Percentiles rank a stretch among this genome's conserved stretches.
Conservation (phyloP, 2,888 invertebrate genomes). For the Eurois occulta region DNA sequence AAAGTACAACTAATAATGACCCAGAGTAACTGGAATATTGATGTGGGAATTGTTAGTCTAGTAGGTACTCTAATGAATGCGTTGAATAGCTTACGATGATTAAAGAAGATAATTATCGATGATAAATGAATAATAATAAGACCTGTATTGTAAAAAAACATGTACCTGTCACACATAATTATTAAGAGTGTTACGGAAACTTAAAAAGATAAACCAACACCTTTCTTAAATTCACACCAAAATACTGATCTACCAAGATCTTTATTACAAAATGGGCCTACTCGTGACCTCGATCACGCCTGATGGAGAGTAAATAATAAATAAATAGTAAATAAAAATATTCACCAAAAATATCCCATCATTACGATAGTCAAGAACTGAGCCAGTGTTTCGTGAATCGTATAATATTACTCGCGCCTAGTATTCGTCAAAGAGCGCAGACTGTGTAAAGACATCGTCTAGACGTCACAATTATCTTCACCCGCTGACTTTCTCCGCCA, state of each 20-base stretch:
- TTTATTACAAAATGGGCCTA: too few species aligned
- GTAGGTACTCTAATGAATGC: background rate
- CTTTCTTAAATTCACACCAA: background rate
- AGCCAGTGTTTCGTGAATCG: background rate
- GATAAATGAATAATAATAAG: background rate
- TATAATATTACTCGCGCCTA: constrained; percentile 6
- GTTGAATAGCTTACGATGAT: background rate
- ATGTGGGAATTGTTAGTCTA: background rate
- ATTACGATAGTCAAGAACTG: background rate
- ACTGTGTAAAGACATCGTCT: constrained; percentile 45
- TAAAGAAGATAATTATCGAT: background rate
- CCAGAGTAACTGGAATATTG: background rate
- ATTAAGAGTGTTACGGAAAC: background rate
- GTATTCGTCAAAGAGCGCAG: constrained; percentile 14
- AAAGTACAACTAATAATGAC: background rate
- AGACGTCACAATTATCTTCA: constrained; percentile 55
- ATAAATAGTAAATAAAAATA: too few species aligned
- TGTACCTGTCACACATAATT: too few species aligned
- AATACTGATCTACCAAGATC: background rate
- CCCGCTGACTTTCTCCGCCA: constrained; percentile 24
- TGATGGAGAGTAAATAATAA: too few species aligned
- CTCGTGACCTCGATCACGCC: too few species aligned
- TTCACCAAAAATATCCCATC: background rate
- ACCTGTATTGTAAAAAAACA: too few species aligned
- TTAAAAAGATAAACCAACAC: background rate